These are phyloP conservation scores for Enteromius radiatus DNA, from an alignment of 2,797 vertebrate genomes.

Conservation along the genomic window DNA sequence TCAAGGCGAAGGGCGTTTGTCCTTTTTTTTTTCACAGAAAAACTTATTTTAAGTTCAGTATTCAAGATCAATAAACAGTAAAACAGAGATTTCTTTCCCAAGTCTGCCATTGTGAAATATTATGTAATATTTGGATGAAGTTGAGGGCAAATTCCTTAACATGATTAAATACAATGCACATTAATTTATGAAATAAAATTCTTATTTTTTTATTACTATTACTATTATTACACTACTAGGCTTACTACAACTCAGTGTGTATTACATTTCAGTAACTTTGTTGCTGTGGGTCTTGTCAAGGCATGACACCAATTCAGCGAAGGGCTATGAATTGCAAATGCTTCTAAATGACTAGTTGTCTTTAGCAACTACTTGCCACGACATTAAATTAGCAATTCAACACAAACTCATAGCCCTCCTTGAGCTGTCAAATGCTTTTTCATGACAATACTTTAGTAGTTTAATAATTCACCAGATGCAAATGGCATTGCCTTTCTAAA, in stretches of 20 bases:
- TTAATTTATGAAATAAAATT: background rate
- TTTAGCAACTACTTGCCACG: conserved; percentile 45
- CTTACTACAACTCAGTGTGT: background rate
- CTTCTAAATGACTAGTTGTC: conserved; percentile 4
- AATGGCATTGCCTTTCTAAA: background rate
- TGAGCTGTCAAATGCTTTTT: conserved; percentile 23
- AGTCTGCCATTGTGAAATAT: background rate
- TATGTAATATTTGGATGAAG: background rate
- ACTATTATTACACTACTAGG: background rate
- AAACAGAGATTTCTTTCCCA: background rate
- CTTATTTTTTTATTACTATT: background rate
- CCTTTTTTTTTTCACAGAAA: background rate
- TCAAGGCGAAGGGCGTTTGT: conserved; percentile 26
- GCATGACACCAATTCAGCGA: conserved; percentile 5
- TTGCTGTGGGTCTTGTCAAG: conserved; percentile 14
- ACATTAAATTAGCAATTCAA: conserved; percentile 41
- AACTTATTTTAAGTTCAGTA: background rate
- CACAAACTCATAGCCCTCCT: background rate
- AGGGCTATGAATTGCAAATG: conserved; percentile 40
- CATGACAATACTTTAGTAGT: background rate
- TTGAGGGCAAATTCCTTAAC: too few species aligned
- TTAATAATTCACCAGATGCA: background rate
- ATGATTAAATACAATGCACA: background rate
- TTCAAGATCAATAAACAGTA: background rate
- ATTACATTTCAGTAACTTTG: background rate